Evolutionary conservation across 1,140 invertebrate species (phyloP).

Genomic region (Drosophila bocki): DNA sequence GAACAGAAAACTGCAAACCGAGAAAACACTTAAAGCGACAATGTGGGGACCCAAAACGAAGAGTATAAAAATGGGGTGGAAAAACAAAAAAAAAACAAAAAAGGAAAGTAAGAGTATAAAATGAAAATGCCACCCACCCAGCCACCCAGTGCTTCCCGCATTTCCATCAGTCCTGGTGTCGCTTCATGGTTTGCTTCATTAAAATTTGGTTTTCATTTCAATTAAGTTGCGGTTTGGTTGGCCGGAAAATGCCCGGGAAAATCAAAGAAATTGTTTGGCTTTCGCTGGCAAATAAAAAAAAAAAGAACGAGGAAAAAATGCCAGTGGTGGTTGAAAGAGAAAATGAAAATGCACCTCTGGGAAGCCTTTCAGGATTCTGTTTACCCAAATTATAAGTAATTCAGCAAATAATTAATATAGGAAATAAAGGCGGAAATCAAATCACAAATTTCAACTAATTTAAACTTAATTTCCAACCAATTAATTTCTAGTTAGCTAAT

Average conservation of each 20-base stretch:
- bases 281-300: constrained; percentile 19
- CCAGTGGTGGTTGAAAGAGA: not conserved
- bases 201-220: constrained; percentile 77
- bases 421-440: not conserved
- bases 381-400: not conserved
- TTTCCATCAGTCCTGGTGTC: constrained; percentile 26
- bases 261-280: constrained; percentile 58
- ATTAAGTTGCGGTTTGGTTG: constrained; percentile 69
- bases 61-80: constrained; percentile 9
- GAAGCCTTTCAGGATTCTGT: not conserved
- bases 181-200: constrained; percentile 68
- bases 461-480: constrained; percentile 2
- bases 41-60: constrained; percentile 33
- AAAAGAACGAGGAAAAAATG: constrained; percentile 18
- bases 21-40: constrained; percentile 71
- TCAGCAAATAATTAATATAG: not conserved
- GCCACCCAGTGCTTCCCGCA: not conserved
- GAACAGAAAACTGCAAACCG: constrained; percentile 20
- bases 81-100: constrained; percentile 33
- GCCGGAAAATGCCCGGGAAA: constrained; percentile 58
- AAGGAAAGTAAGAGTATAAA: constrained; percentile 44
- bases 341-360: not conserved
- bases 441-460: constrained; percentile 26
- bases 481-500: constrained; percentile 39
- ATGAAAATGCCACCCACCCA: constrained; percentile 49